A percentile compares a stretch with the other conserved stretches of the same genome.
These are phyloP conservation scores for Chrysogorgia sp. DNA, from an alignment of 92 coral and sea anemone species.

Conservation along the genomic window DNA sequence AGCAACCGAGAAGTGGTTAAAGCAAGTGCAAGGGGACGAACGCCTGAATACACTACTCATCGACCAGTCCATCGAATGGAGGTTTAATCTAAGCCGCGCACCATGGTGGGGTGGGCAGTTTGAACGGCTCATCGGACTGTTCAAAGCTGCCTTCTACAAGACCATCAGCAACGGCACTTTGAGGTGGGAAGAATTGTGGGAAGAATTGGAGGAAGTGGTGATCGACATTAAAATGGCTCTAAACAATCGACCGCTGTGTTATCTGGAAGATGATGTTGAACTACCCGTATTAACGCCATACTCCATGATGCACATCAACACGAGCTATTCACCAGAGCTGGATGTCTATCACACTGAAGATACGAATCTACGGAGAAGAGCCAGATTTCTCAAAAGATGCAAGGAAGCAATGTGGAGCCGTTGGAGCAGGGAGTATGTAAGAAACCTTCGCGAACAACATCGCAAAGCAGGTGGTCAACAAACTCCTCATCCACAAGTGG, in stretches of 20 bases:
- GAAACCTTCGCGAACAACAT: slow-evolving; percentile 53
- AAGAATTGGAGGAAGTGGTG: slow-evolving; percentile 41
- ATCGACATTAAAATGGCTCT: slow-evolving; percentile 48
- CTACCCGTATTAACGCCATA: slow-evolving; percentile 55
- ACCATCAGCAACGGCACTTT: slow-evolving; percentile 41
- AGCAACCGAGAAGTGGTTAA: slow-evolving; percentile 51
- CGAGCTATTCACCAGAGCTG: slow-evolving; percentile 52
- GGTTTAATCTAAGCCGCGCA: slow-evolving; percentile 56
- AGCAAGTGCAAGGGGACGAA: slow-evolving; percentile 35
- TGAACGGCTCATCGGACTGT: slow-evolving; percentile 51
- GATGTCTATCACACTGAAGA: slow-evolving; percentile 44
- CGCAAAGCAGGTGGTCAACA: slow-evolving; percentile 37
- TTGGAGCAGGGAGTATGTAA: slow-evolving; percentile 54
- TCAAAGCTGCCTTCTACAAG: slow-evolving; percentile 49
- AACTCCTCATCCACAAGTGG: slow-evolving; percentile 25
- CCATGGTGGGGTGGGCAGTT: slow-evolving; percentile 65
- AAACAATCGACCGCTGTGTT: slow-evolving; percentile 46
- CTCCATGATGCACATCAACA: slow-evolving; percentile 53
- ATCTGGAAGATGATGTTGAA: slow-evolving; percentile 55
- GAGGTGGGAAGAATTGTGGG: too few relatives aligned
- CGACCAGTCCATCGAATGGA: slow-evolving; percentile 35
- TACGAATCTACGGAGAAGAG: slow-evolving; percentile 36
- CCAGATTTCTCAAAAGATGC: slow-evolving; percentile 44
- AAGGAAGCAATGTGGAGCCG: slow-evolving; percentile 55
- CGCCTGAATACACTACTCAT: slow-evolving; percentile 26